Evolutionary conservation across 2,888 invertebrate species (phyloP), one percentile per base, ranked within the genome.

Genomic region (Harpagoxenus sublaevis): DNA sequence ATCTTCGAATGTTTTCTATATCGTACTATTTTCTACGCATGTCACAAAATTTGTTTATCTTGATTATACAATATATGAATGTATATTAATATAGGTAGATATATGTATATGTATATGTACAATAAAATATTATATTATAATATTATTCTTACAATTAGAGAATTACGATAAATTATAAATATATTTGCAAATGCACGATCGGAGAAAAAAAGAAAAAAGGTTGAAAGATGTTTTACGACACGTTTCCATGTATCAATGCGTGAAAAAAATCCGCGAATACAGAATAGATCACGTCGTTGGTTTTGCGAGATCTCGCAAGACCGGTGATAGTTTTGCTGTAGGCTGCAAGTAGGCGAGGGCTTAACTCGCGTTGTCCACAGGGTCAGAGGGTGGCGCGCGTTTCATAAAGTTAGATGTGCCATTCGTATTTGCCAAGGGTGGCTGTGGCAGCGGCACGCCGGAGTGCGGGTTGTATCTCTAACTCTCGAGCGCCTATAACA

Each of bases 401-500:
- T 91, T 92, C 91, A 90, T 90, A 91, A 92, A 92, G 91, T 92
- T 91, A 90, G 91, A 92, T 89, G 90, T 87, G 91, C 90, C 90
- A 91, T 89, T 91, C 90, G 92, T 92, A 91, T 91, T 90, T 92
- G 89, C 86, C 83, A 84, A 75, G 84, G 86, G 79, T 82, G 86
- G 78, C 55, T 83, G 75, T 77, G 88, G 87, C 73, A 66, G 84
- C 84, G 85, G 88, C 79, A 79, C 39, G 88, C 77, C 74, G 71
- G 73, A 85, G 86, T 66, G 86, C 90, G 88, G 90, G 88, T 87
- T 92, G 92, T 91, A 91, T 92, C 91, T 91, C 92, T 87, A 90
- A 91, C 92, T 92, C 89, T 92, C 89, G 92, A 88, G 88, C 89
- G 91, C 87, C 92, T 92, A 92, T 92, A 91, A 92, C 91, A 91